These are phyloP conservation scores for Gerris lacustris DNA, from an alignment of 2,888 invertebrate genomes.

Conservation along the genomic window DNA sequence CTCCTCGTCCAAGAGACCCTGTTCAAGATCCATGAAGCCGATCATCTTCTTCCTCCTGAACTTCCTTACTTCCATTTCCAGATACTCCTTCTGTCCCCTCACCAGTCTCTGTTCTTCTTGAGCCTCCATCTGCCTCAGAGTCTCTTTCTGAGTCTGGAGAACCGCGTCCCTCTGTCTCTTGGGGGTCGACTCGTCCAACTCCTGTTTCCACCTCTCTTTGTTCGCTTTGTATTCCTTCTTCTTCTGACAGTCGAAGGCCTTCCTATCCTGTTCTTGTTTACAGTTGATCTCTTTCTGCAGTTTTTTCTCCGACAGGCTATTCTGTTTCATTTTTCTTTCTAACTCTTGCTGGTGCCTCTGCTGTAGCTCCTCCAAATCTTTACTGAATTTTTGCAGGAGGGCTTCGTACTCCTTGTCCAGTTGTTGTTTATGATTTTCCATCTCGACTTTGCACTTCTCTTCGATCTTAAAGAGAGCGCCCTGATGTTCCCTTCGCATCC, in stretches of 20 bases:
- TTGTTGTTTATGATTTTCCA: conserved; percentile 89
- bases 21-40: conserved; percentile 73
- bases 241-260: conserved; percentile 80
- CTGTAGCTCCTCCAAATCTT: conserved; percentile 81
- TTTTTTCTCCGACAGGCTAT: conserved; percentile 80
- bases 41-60: conserved; percentile 82
- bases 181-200: conserved; percentile 81
- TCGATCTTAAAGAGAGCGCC: conserved; percentile 78
- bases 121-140: conserved; percentile 77
- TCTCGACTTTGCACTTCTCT: conserved; percentile 88
- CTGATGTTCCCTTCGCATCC: conserved; percentile 95
- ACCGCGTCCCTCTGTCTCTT: conserved; percentile 83
- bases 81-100: conserved; percentile 77
- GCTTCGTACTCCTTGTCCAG: conserved; percentile 95
- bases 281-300: conserved; percentile 79
- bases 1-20: conserved; percentile 84
- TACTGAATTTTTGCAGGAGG: conserved; percentile 76
- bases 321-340: conserved; percentile 58
- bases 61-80: conserved; percentile 83
- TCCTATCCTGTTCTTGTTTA: conserved; percentile 82
- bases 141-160: conserved; percentile 83
- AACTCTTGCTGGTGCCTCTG: conserved; percentile 44
- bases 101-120: conserved; percentile 80
- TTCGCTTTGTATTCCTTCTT: conserved; percentile 94
- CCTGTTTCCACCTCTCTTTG: conserved; percentile 92